Percentiles rank a stretch among this genome's conserved stretches.
Conservation (phyloP, 92 coral and sea anemone genomes). For the Ricordea florida region DNA sequence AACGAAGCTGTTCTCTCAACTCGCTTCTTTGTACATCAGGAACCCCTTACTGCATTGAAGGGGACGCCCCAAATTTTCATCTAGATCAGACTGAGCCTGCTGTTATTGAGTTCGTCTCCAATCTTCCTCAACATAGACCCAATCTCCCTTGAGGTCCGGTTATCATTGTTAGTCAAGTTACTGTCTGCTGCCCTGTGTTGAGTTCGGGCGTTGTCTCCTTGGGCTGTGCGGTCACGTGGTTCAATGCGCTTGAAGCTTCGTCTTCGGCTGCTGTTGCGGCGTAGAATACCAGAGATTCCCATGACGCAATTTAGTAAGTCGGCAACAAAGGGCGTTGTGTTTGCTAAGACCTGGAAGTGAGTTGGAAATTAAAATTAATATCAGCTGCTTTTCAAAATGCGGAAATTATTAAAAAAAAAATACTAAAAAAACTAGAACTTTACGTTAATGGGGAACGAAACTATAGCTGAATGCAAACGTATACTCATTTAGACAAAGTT, state of each 20-base stretch:
- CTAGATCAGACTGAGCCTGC: constrained; percentile 70
- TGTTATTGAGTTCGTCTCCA: constrained; percentile 94
- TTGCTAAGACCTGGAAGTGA: too few species aligned
- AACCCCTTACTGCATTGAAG: neutral
- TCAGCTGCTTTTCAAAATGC: too few species aligned
- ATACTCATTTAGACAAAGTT: too few species aligned
- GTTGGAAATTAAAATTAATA: too few species aligned
- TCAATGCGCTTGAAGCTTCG: constrained; percentile 88
- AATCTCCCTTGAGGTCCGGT: constrained; percentile 78
- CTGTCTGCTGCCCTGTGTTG: constrained; percentile 64
- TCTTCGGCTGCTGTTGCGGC: constrained; percentile 96
- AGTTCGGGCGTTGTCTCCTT: constrained; percentile 49
- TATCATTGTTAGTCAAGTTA: constrained; percentile 58
- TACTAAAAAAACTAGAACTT: too few species aligned
- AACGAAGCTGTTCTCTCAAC: neutral
- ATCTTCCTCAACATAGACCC: constrained; percentile 88
- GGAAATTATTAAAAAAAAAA: too few species aligned
- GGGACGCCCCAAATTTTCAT: neutral
- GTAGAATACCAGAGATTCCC: constrained; percentile 81
- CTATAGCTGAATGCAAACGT: too few species aligned
- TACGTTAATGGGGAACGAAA: too few species aligned
- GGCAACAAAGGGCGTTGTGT: too few species aligned
- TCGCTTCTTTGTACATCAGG: neutral
- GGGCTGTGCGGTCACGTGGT: constrained; percentile 78
- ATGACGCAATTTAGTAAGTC: constrained; percentile 14